A percentile compares a stretch with the other conserved stretches of the same genome.
phyloP scores from a whole-genome alignment of 2,797 vertebrate genomes.

The Eupleurogrammus muticus region DNA sequence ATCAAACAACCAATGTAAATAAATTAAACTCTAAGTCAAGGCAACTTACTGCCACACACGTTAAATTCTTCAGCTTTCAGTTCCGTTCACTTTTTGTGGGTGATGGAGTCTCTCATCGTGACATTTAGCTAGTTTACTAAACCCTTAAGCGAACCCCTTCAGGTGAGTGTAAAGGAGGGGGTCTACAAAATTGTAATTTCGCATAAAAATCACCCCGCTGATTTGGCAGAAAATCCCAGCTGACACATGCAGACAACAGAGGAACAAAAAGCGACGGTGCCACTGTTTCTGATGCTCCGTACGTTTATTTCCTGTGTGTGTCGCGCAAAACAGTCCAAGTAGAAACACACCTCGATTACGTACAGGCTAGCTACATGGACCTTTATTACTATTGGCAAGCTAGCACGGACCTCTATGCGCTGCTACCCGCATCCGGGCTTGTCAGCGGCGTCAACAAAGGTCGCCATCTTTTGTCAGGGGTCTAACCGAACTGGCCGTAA shows the following conservation, averaged over 20 bases:
- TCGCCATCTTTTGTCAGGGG: too few relatives aligned
- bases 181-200: background rate
- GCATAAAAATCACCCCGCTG: background rate
- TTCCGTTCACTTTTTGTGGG: constrained; percentile 40
- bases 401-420: too few relatives aligned
- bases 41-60: constrained; percentile 56
- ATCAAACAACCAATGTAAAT: background rate
- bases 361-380: background rate
- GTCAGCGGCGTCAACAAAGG: too few relatives aligned
- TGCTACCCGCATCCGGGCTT: too few relatives aligned
- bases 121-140: background rate
- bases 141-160: too few relatives aligned
- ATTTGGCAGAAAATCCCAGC: constrained; percentile 17
- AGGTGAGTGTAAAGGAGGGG: accelerated
- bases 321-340: constrained; percentile 50
- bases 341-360: constrained; percentile 31
- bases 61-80: constrained; percentile 28
- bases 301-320: constrained; percentile 60
- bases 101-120: background rate
- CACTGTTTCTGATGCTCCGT: constrained; percentile 28
- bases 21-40: background rate
- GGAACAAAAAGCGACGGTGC: constrained; percentile 32
- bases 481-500: too few relatives aligned
- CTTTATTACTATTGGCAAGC: too few relatives aligned
- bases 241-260: constrained; percentile 58